phyloP scores from a whole-genome alignment of 2,888 invertebrate species.

The Chalcosyrphus nemorum region DNA sequence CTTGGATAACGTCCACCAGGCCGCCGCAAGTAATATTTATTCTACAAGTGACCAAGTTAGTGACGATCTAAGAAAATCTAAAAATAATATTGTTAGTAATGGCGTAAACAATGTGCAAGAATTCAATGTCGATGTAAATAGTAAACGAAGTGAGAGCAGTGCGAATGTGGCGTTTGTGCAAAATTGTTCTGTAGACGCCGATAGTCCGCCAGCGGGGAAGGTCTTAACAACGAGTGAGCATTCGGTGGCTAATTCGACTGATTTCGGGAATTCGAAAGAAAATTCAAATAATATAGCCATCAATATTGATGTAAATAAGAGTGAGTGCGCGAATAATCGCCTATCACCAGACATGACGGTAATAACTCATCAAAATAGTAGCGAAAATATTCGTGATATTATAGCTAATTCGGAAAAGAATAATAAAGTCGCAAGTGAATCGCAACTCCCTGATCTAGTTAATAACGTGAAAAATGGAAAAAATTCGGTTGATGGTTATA shows the following conservation, averaged over 20 bases:
- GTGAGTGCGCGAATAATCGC: constrained; percentile 1
- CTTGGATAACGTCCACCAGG: constrained; percentile 54
- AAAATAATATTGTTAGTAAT: constrained; percentile 61
- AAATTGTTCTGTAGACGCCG: constrained; percentile 43
- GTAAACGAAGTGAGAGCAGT: constrained; percentile 36
- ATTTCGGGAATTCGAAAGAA: background rate
- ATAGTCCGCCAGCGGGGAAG: constrained; percentile 37
- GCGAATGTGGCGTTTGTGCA: constrained; percentile 38
- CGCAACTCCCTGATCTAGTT: background rate
- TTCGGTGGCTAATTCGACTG: background rate
- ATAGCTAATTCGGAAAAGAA: constrained; percentile 42
- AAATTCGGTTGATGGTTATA: background rate
- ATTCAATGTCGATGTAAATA: constrained; percentile 69
- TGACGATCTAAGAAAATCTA: constrained; percentile 66
- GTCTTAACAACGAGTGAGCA: constrained; percentile 26
- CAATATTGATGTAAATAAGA: constrained; percentile 24
- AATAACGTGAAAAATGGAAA: constrained; percentile 13
- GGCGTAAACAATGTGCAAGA: constrained; percentile 62
- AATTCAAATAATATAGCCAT: background rate
- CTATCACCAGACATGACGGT: constrained; percentile 69
- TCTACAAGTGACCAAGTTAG: constrained; percentile 51
- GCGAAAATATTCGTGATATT: constrained; percentile 72
- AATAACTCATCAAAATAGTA: constrained; percentile 72
- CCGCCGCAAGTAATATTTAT: constrained; percentile 39
- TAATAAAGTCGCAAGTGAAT: constrained; percentile 35